These are phyloP conservation scores for Cremastinae sp. DNA, from an alignment of 2,888 invertebrate species.

Conservation along the genomic window DNA sequence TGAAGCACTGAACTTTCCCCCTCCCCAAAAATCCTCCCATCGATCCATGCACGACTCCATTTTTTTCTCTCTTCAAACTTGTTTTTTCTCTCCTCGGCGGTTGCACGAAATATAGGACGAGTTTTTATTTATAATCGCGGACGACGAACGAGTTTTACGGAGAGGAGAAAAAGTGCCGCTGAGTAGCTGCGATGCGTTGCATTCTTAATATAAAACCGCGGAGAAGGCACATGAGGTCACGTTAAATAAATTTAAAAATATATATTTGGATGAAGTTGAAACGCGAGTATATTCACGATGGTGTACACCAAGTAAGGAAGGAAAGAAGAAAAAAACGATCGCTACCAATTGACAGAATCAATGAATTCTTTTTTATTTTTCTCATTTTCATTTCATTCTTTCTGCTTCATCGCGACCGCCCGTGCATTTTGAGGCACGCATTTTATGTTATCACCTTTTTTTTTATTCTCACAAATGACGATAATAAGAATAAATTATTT, in stretches of 20 bases:
- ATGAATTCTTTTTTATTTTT: conserved; percentile 8
- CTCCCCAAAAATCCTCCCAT: conserved; percentile 15
- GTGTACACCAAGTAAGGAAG: not conserved
- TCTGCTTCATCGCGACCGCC: not conserved
- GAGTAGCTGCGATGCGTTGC: conserved; percentile 28
- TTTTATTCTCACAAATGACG: not conserved
- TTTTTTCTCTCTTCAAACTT: not conserved
- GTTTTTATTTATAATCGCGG: conserved; percentile 50
- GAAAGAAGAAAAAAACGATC: conserved; percentile 5
- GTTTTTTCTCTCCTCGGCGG: conserved; percentile 2
- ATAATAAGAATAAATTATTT: conserved; percentile 7
- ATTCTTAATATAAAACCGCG: conserved; percentile 52
- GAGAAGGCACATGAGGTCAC: conserved; percentile 41
- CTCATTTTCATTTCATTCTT: not conserved
- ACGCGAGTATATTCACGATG: not conserved
- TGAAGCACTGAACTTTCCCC: not conserved
- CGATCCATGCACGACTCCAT: not conserved
- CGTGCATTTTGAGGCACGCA: not conserved
- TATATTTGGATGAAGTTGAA: conserved; percentile 5
- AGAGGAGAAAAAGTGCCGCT: conserved; percentile 27
- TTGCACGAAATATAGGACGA: conserved; percentile 1
- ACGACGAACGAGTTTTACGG: conserved; percentile 14
- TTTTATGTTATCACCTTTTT: not conserved
- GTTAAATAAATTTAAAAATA: conserved; percentile 39
- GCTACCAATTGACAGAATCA: not conserved